These are phyloP conservation scores for Notamacropus eugenii DNA, from an alignment of 2,797 vertebrate genomes.

Conservation along the genomic window DNA sequence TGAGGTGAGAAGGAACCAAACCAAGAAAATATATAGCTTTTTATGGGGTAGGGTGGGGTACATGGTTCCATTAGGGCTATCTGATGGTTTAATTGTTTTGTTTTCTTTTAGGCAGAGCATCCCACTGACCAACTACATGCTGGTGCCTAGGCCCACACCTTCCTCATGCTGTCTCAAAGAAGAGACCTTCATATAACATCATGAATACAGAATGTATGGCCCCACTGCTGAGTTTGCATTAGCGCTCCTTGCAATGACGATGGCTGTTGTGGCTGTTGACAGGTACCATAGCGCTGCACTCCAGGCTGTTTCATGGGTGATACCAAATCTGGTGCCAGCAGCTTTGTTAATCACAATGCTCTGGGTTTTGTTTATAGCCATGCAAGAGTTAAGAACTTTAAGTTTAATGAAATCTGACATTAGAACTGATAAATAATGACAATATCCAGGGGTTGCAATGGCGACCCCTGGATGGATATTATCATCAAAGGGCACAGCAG, in stretches of 20 bases:
- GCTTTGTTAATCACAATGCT: slow-evolving; percentile 46
- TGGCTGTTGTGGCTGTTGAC: slow-evolving; percentile 58
- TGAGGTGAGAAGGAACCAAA: not conserved
- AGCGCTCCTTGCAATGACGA: slow-evolving; percentile 44
- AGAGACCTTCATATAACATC: not conserved
- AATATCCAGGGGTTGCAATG: slow-evolving; percentile 4
- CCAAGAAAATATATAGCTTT: not conserved
- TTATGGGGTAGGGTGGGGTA: not conserved
- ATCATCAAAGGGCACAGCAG: slow-evolving; percentile 65
- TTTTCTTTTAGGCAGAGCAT: not conserved
- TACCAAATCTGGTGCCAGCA: slow-evolving; percentile 11
- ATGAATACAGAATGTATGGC: not conserved
- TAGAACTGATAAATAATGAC: slow-evolving; percentile 40
- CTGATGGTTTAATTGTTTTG: not conserved
- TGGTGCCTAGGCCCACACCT: not conserved
- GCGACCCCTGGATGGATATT: slow-evolving; percentile 60
- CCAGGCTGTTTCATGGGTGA: slow-evolving; percentile 62
- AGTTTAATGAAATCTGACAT: slow-evolving; percentile 79
- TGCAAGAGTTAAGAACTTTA: slow-evolving; percentile 59
- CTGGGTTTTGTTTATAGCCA: slow-evolving; percentile 49
- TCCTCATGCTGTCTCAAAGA: slow-evolving; percentile 25
- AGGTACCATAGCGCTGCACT: slow-evolving; percentile 55
- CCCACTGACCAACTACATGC: not conserved
- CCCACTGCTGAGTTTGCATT: slow-evolving; percentile 63
- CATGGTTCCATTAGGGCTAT: not conserved